A percentile compares a stretch with the other conserved stretches of the same genome.
phyloP scores from a whole-genome alignment of 2,113 vertebrate species.

The Vulpes lagopus region DNA sequence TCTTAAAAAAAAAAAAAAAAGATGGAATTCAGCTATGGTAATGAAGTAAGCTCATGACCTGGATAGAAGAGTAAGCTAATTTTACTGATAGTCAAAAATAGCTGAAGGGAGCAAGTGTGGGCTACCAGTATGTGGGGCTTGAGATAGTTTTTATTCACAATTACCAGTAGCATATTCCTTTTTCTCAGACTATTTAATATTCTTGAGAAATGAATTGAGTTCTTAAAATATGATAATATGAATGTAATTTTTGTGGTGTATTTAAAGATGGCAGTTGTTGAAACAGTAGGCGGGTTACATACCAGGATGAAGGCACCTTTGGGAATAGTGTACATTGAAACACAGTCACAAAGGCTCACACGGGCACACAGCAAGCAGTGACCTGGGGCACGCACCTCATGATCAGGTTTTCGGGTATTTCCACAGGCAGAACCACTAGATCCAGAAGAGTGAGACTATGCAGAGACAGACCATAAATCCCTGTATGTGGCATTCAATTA shows the following conservation, averaged over 20 bases:
- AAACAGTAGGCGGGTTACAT: background rate
- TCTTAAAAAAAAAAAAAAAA: no score
- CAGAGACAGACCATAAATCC: background rate
- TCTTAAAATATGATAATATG: background rate
- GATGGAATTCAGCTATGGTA: background rate
- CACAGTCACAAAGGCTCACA: background rate
- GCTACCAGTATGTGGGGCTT: background rate
- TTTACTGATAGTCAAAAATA: background rate
- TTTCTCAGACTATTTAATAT: background rate
- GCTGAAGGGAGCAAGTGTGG: background rate
- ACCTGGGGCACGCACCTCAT: background rate
- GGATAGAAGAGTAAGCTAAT: background rate
- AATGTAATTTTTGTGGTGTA: background rate
- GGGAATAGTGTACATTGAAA: slow-evolving; percentile 38
- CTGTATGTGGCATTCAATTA: background rate
- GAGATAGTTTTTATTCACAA: background rate
- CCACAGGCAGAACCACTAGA: background rate
- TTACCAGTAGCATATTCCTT: background rate
- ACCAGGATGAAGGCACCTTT: background rate
- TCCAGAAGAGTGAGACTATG: background rate
- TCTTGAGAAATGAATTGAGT: background rate
- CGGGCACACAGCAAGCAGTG: background rate
- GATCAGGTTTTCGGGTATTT: slow-evolving; percentile 8
- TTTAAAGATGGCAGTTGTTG: background rate
- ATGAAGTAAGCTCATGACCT: background rate